Evolutionary conservation across 2,113 vertebrate species (phyloP), one percentile per base, ranked within the genome.

Genomic region (Abramis brama): DNA sequence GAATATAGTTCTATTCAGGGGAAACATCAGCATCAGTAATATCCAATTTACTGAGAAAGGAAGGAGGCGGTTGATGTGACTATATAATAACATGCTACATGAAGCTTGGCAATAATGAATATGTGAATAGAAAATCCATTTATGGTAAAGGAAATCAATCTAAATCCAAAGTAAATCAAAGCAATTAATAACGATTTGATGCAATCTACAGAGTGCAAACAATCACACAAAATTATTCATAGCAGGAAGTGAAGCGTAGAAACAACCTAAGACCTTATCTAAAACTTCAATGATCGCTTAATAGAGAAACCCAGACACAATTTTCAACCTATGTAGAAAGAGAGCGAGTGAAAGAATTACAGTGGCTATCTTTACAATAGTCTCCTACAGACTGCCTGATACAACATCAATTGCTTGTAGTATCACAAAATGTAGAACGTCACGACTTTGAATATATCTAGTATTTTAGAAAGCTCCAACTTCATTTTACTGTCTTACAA

Each of bases 11-110:
- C 92, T 88, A 94, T 95, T 95, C 93, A 91, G 90, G 87, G 89
- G 89, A 81, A 84, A 93, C 86, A 94, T 95, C 92, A 95, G 92
- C 92, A 89, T 92, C 90, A 90, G 92, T 94, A 94, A 96, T 94
- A 95, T 95, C 94, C 94, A 94, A 95, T 95, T 95, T 95, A 93
- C 91, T 91, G 86, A 82, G 92, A 91, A 93, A 91, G 91, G 89
- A 93, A 90, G 43, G 91, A 93, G 91, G 94, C 90, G 93, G 92
- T 93, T 93, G 94, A 93, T 93, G 89, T 91, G 92, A 92, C 90
- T 87, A 89, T 94, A 94, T 94, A 95, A 95, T 95, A 95, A 92
- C 93, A 95, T 89, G 94, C 93, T 95, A 94, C 92, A 88, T 90
- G 91, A 89, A 95, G 94, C 93, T 86, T 93, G 91, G 90, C 92